A percentile compares a stretch with the other conserved stretches of the same genome.
These are phyloP conservation scores for Pangasius djambal DNA, from an alignment of 2,797 vertebrate species.

Conservation along the genomic window DNA sequence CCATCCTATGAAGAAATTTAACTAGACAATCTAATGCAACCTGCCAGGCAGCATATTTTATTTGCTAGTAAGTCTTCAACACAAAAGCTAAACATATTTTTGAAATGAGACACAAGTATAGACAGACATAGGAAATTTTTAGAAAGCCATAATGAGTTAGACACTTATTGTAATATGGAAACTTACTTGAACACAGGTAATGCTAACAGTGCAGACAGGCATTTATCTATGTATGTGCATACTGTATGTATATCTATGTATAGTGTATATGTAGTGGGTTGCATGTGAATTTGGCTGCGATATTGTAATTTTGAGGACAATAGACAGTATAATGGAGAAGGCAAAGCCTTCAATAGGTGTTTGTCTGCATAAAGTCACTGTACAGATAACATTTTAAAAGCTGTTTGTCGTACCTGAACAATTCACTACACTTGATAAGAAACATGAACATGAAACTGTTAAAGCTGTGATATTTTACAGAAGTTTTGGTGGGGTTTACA, in stretches of 20 bases:
- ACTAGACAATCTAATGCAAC: background rate
- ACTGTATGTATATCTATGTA: background rate
- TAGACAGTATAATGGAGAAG: background rate
- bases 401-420: background rate
- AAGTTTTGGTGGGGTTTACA: background rate
- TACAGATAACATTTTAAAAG: background rate
- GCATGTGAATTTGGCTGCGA: background rate
- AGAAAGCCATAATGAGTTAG: background rate
- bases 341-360: background rate
- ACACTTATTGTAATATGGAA: background rate
- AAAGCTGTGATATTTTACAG: too few relatives aligned
- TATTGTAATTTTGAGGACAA: background rate
- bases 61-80: background rate
- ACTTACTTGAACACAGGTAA: background rate
- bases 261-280: background rate
- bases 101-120: background rate
- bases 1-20: background rate
- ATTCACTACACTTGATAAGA: background rate
- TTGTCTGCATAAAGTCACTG: background rate
- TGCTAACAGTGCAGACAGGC: background rate
- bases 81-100: background rate
- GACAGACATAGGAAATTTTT: background rate
- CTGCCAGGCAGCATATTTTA: background rate
- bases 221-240: background rate
- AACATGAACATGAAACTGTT: background rate